Evolutionary conservation across 2,113 vertebrate species (phyloP).

Genomic region (Saguinus imperator): DNA sequence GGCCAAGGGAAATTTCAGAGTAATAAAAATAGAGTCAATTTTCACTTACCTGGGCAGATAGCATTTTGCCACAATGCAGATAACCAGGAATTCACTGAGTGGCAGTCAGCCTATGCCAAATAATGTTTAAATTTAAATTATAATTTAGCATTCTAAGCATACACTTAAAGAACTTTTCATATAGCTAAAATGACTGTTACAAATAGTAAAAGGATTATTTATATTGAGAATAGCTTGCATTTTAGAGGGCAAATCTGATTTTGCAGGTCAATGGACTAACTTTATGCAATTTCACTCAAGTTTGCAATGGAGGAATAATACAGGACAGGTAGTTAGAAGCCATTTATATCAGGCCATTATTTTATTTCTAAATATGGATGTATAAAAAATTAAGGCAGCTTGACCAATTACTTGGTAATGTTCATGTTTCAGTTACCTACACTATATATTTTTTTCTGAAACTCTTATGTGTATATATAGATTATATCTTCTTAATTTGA

Average conservation of each 20-base stretch:
- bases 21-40: conserved; percentile 50
- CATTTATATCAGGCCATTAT: not conserved
- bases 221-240: conserved; percentile 3
- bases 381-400: conserved; percentile 40
- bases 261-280: conserved; percentile 66
- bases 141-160: conserved; percentile 17
- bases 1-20: not conserved
- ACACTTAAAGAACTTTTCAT: not conserved
- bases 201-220: conserved; percentile 40
- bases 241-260: conserved; percentile 69
- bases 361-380: conserved; percentile 47
- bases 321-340: conserved; percentile 24
- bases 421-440: not conserved
- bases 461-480: not conserved
- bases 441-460: not conserved
- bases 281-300: conserved; percentile 67
- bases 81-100: conserved; percentile 15
- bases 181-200: not conserved
- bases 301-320: not conserved
- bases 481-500: not conserved
- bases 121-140: conserved; percentile 52
- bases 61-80: not conserved
- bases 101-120: conserved; percentile 2
- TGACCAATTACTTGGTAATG: not conserved
- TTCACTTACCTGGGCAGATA: conserved; percentile 28